Conservation (phyloP, 2,888 invertebrate genomes). For the Melipona bicolor region DNA sequence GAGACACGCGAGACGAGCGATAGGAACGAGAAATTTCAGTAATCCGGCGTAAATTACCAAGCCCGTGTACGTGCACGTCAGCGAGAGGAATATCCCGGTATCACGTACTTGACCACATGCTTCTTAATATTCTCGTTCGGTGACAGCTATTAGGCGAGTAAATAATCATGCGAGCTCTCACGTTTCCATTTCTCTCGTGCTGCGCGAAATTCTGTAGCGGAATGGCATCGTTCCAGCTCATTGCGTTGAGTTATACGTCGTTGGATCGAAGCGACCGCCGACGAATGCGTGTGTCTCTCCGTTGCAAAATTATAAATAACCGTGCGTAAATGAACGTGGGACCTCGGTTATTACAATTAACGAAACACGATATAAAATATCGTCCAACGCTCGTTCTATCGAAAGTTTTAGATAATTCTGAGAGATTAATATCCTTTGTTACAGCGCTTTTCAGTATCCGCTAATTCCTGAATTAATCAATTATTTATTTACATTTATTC, state of each 20-base stretch:
- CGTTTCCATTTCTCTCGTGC: conserved; percentile 24
- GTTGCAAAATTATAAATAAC: no score
- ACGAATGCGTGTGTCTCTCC: no score
- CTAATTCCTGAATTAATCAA: no score
- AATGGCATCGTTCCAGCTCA: conserved; percentile 62
- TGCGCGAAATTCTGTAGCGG: conserved; percentile 45
- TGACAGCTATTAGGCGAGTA: conserved; percentile 42
- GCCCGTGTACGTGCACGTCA: neutral
- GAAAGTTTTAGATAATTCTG: no score
- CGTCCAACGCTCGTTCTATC: neutral
- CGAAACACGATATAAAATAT: neutral
- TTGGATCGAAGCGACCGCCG: conserved; percentile 26
- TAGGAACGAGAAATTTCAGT: no score
- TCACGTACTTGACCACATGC: conserved; percentile 10
- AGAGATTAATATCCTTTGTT: no score
- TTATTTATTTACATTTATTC: no score
- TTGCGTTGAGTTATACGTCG: conserved; percentile 55
- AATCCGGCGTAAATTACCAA: no score
- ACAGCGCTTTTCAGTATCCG: no score
- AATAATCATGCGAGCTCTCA: conserved; percentile 53
- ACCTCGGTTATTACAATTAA: neutral
- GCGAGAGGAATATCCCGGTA: conserved; percentile 9
- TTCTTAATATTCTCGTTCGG: conserved; percentile 41
- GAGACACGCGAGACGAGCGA: no score
- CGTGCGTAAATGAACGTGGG: no score